Evolutionary conservation across 2,113 vertebrate genomes (phyloP), one percentile per base, ranked within the genome.

Genomic region (Gymnogyps californianus): DNA sequence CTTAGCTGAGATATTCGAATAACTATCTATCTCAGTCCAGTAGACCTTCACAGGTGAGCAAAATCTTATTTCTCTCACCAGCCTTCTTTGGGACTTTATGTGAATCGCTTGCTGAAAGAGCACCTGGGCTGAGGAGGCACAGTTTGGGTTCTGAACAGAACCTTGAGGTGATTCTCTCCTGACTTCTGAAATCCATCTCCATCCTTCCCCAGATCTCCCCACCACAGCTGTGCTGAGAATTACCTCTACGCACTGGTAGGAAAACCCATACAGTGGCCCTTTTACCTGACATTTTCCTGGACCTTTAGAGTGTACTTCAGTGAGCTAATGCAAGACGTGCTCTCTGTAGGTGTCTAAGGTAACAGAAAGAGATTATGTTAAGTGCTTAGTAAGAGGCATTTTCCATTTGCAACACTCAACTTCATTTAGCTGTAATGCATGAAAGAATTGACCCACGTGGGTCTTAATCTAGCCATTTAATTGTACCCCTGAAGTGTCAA

Each of bases 351-450:
- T 85, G 90, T 66, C 85, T 80, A 46, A 90, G 58, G 82, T 67
- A 95, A 81, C 67, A 87, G 83, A 83, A 83, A 94, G 79, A 94
- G 59, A 94, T 97, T 94, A 94, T 78, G 85, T 78, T 86, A 94
- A 97, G 92, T 90, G 92, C 86, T 92, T 90, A 64, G 52, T 71
- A 95, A 96, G 67, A 96, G 80, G 85, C 86, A 89, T 93, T 96
- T 97, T 90, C 83, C 76, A 93, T 90, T 97, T 95, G 75, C 83
- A 83, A 46, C 76, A 94, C 52, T 95, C 83, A 94, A 75, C 54
- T 88, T 94, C 76, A 82, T 78, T 96, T 95, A 92, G 47, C 90
- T 87, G 47, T 79, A 93, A 80, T 81, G 74, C 61, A 71, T 47
- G 64, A 92, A 93, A 86, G 87, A 92, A 86, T 49, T 93, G 92